Conservation (phyloP, 2,113 vertebrate genomes). For the Cephalopterus ornatus region DNA sequence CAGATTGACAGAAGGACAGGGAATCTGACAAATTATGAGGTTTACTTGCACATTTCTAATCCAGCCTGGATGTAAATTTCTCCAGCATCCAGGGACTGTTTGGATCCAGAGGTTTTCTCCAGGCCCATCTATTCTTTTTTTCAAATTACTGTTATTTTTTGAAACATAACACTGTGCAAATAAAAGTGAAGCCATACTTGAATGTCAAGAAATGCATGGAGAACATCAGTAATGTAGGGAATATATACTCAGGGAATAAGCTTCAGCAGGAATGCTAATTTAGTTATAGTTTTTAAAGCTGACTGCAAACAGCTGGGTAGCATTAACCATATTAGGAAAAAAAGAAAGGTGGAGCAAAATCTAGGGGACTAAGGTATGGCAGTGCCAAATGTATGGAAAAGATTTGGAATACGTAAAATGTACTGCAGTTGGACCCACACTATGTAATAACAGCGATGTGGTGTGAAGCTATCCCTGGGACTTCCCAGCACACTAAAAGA, state of each 20-base stretch:
- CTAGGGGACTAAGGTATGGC: slow-evolving; percentile 34
- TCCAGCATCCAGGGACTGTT: neutral
- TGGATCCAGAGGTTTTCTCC: neutral
- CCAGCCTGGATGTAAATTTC: slow-evolving; percentile 7
- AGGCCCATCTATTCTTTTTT: neutral
- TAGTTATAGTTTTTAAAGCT: slow-evolving; percentile 66
- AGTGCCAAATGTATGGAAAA: slow-evolving; percentile 72
- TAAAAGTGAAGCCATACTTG: slow-evolving; percentile 43
- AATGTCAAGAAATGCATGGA: slow-evolving; percentile 59
- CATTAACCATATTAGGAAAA: slow-evolving; percentile 59
- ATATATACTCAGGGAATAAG: slow-evolving; percentile 61
- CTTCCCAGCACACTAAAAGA: neutral
- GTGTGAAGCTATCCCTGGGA: slow-evolving; percentile 1
- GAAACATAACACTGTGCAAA: slow-evolving; percentile 46
- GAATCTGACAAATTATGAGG: neutral
- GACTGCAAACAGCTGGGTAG: slow-evolving; percentile 70
- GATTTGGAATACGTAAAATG: slow-evolving; percentile 55
- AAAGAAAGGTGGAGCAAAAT: slow-evolving; percentile 70
- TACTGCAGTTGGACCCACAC: slow-evolving; percentile 1
- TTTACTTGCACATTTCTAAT: slow-evolving; percentile 15
- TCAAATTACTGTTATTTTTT: slow-evolving; percentile 21
- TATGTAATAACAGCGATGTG: neutral
- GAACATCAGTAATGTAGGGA: slow-evolving; percentile 46
- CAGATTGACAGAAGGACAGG: neutral
- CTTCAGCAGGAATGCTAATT: slow-evolving; percentile 65